phyloP scores from a whole-genome alignment of 2,113 vertebrate species.

The Oryzias curvinotus region DNA sequence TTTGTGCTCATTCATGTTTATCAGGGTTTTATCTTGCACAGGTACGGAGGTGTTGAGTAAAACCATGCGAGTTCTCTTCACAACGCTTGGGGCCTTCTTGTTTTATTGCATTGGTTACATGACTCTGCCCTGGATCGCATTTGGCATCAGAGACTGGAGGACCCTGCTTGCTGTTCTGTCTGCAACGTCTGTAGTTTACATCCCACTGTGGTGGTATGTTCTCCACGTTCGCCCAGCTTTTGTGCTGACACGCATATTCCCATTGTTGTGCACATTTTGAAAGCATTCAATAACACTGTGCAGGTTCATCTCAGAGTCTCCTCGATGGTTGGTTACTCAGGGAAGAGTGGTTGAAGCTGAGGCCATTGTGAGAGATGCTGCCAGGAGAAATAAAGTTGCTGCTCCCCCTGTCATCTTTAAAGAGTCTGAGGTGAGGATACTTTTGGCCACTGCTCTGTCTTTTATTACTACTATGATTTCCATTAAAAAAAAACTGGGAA shows the following conservation, averaged over 20 bases:
- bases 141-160: slow-evolving; percentile 87
- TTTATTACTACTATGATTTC: background rate
- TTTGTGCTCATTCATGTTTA: background rate
- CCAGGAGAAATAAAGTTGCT: slow-evolving; percentile 79
- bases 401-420: slow-evolving; percentile 83
- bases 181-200: slow-evolving; percentile 78
- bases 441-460: background rate
- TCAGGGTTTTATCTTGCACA: slow-evolving; percentile 45
- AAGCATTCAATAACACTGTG: background rate
- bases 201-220: slow-evolving; percentile 89
- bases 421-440: slow-evolving; percentile 75
- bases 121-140: slow-evolving; percentile 87
- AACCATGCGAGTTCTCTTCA: slow-evolving; percentile 84
- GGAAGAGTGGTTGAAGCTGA: slow-evolving; percentile 85
- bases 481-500: background rate
- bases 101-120: slow-evolving; percentile 92
- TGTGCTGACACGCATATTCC: too few species aligned
- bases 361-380: slow-evolving; percentile 83
- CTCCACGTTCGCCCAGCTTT: background rate
- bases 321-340: slow-evolving; percentile 88
- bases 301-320: slow-evolving; percentile 93
- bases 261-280: background rate
- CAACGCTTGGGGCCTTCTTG: slow-evolving; percentile 87
- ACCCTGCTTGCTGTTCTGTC: slow-evolving; percentile 84
- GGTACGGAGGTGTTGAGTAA: slow-evolving; percentile 91